These are phyloP conservation scores for Anneissia japonica DNA, from an alignment of 35 echinoderm and acorn worm genomes.

Conservation along the genomic window DNA sequence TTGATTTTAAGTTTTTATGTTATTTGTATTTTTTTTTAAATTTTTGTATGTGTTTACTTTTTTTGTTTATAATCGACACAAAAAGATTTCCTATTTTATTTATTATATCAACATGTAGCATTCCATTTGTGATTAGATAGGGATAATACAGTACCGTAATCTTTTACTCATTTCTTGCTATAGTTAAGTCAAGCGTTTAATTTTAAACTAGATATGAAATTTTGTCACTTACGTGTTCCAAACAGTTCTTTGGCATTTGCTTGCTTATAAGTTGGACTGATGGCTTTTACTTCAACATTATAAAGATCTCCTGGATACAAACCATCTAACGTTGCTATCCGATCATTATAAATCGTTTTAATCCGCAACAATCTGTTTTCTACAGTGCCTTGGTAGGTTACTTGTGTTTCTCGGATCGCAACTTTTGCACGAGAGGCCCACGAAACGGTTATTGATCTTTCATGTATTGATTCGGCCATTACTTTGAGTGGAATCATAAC, in stretches of 20 bases:
- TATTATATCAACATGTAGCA: too few relatives aligned
- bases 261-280: background rate
- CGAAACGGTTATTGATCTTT: background rate
- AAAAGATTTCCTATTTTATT: too few relatives aligned
- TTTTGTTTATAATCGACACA: too few relatives aligned
- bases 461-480: background rate
- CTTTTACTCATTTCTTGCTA: too few relatives aligned
- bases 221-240: background rate
- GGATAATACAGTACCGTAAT: too few relatives aligned
- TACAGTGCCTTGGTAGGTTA: background rate
- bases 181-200: too few relatives aligned
- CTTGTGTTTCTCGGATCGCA: background rate
- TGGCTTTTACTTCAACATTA: background rate
- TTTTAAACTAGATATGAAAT: too few relatives aligned
- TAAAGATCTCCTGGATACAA: background rate
- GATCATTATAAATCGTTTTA: background rate
- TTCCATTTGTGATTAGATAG: too few relatives aligned
- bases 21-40: too few relatives aligned
- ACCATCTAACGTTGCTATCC: background rate
- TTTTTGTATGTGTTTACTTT: too few relatives aligned
- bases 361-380: background rate
- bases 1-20: too few relatives aligned
- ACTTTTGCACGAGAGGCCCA: background rate
- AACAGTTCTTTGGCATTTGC: background rate
- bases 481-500: background rate